phyloP scores from a whole-genome alignment of 2,113 vertebrate species.

The Entosphenus tridentatus region DNA sequence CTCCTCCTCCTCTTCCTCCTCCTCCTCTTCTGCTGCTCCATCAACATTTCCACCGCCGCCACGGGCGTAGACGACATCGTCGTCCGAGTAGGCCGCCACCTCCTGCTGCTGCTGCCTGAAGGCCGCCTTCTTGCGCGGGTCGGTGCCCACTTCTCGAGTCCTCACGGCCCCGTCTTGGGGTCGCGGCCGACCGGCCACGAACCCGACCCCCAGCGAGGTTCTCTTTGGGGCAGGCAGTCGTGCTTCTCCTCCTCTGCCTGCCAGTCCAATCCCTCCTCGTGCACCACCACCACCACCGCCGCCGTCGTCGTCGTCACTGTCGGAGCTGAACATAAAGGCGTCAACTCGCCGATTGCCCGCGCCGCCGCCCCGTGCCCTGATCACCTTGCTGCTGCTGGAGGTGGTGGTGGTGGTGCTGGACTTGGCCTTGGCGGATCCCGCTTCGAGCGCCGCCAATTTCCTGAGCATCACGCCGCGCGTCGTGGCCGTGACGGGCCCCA shows the following conservation, averaged over 20 bases:
- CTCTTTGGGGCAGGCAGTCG: not conserved
- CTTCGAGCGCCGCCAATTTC: no score
- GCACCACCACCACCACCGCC: not conserved
- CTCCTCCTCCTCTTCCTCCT: not conserved
- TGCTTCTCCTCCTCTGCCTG: no score
- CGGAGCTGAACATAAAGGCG: constrained; percentile 12
- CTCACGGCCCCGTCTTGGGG: constrained; percentile 25
- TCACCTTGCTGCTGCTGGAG: no score
- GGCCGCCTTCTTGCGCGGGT: constrained; percentile 30
- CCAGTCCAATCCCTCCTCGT: not conserved
- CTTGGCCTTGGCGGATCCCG: no score
- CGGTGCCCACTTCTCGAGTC: constrained; percentile 22
- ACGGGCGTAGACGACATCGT: no score
- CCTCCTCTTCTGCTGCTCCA: not conserved
- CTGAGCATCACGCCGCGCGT: no score
- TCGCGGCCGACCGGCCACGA: constrained; percentile 24
- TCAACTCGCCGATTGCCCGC: not conserved
- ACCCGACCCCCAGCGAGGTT: constrained; percentile 13
- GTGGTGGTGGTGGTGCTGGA: no score
- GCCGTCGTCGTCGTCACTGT: not conserved
- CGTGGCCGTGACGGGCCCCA: no score
- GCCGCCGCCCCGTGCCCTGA: no score
- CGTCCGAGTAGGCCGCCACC: not conserved
- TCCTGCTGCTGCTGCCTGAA: constrained; percentile 14
- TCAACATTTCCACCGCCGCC: not conserved